phyloP scores from a whole-genome alignment of 2,888 invertebrate genomes.

The Palloptera scutellata region DNA sequence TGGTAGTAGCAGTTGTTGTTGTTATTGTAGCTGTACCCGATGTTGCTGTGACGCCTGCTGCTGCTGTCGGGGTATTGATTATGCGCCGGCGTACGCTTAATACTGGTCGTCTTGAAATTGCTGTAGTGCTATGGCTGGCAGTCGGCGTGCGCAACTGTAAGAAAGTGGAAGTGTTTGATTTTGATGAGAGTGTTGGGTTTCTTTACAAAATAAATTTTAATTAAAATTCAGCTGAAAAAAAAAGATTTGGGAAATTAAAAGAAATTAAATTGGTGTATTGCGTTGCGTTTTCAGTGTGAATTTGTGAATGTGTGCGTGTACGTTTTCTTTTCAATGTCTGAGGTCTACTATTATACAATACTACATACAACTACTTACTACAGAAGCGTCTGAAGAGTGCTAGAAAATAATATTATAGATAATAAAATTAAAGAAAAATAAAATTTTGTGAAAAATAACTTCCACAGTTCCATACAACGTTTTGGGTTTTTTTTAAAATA shows the following conservation, averaged over 20 bases:
- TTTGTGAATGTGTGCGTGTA: conserved; percentile 22
- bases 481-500: too few species aligned
- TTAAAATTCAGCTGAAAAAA: conserved; percentile 17
- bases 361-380: too few species aligned
- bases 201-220: background rate
- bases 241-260: conserved; percentile 20
- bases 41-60: conserved; percentile 34
- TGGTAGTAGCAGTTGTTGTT: conserved; percentile 44
- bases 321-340: background rate
- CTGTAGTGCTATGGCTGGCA: conserved; percentile 38
- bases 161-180: conserved; percentile 35
- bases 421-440: background rate
- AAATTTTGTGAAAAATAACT: background rate
- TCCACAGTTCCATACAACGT: too few species aligned
- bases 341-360: conserved; percentile 8
- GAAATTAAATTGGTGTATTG: conserved; percentile 8
- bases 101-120: conserved; percentile 55
- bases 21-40: conserved; percentile 33
- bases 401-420: background rate
- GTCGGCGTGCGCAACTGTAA: conserved; percentile 45
- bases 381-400: background rate
- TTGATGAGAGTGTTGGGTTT: conserved; percentile 7
- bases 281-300: conserved; percentile 42
- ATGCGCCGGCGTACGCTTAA: conserved; percentile 59
- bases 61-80: conserved; percentile 47